A percentile compares a stretch with the other conserved stretches of the same genome.
These are phyloP conservation scores for Tautogolabrus adspersus DNA, from an alignment of 2,113 vertebrate species.

Conservation along the genomic window DNA sequence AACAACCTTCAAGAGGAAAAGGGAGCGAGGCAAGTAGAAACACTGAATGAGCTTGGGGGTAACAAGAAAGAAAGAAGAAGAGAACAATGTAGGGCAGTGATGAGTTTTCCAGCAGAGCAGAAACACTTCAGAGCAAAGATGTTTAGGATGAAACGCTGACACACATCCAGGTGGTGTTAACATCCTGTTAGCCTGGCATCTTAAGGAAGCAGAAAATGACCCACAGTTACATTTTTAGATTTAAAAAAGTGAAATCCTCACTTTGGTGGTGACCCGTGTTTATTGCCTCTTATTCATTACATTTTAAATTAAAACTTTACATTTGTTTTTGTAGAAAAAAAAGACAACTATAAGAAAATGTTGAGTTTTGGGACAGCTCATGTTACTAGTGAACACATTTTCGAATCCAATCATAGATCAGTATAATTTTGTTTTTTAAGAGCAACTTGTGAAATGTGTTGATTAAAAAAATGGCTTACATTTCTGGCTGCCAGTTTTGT, in stretches of 20 bases:
- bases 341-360: background rate
- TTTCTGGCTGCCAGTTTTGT: constrained; percentile 15
- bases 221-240: background rate
- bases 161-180: background rate
- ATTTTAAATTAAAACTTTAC: too few relatives aligned
- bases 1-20: constrained; percentile 47
- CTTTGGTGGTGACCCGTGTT: background rate
- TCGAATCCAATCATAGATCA: background rate
- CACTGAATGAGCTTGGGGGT: background rate
- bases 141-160: constrained; percentile 5
- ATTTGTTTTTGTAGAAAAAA: background rate
- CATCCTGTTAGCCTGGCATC: background rate
- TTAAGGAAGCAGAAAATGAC: constrained; percentile 1
- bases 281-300: too few relatives aligned
- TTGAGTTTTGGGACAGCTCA: background rate
- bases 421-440: too few relatives aligned
- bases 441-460: background rate
- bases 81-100: constrained; percentile 51
- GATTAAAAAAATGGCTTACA: too few relatives aligned
- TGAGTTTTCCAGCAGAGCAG: constrained; percentile 49
- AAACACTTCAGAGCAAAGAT: constrained; percentile 32
- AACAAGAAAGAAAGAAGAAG: constrained; percentile 17
- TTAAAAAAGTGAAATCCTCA: background rate
- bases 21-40: constrained; percentile 33
- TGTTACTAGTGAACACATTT: background rate